These are phyloP conservation scores for Carapus acus DNA, from an alignment of 2,797 vertebrate species.

Conservation along the genomic window DNA sequence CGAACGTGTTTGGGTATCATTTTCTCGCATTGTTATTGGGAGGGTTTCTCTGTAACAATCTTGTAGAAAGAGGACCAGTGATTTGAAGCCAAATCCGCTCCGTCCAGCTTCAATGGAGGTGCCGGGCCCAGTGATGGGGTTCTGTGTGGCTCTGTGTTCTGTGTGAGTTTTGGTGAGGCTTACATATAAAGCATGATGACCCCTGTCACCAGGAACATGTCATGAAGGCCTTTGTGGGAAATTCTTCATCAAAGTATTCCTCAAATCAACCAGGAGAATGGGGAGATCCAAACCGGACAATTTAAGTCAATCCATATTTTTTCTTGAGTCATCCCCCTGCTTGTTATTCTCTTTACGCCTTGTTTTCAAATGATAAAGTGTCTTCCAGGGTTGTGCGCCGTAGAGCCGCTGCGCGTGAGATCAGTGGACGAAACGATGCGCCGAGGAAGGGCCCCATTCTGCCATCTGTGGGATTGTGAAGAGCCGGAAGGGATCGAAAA, in stretches of 20 bases:
- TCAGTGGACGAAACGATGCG: slow-evolving; percentile 30
- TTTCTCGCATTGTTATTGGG: slow-evolving; percentile 25
- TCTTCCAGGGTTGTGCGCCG: slow-evolving; percentile 46
- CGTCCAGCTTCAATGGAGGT: no score
- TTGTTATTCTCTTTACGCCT: slow-evolving; percentile 4
- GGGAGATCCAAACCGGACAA: slow-evolving; percentile 21
- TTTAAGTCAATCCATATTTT: slow-evolving; percentile 27
- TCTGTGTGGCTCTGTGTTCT: no score
- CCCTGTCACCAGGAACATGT: slow-evolving; percentile 33
- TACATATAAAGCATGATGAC: slow-evolving; percentile 23
- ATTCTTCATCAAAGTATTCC: slow-evolving; percentile 37
- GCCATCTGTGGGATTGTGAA: slow-evolving; percentile 54
- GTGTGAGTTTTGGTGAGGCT: slow-evolving; percentile 16
- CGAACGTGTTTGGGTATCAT: neutral
- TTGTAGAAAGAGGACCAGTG: no score
- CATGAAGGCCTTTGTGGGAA: slow-evolving; percentile 40
- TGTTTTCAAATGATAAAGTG: slow-evolving; percentile 7
- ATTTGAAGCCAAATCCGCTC: no score
- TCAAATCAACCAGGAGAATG: slow-evolving; percentile 15
- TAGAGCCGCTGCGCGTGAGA: slow-evolving; percentile 47
- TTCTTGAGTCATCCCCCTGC: slow-evolving; percentile 1
- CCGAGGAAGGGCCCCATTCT: slow-evolving; percentile 64
- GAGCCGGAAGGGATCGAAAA: slow-evolving; percentile 63
- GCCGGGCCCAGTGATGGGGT: no score
- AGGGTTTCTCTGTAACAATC: neutral